Base-by-base conservation (phyloP, 64 coral and sea anemone species). In the Pocillopora verrucosa region DNA sequence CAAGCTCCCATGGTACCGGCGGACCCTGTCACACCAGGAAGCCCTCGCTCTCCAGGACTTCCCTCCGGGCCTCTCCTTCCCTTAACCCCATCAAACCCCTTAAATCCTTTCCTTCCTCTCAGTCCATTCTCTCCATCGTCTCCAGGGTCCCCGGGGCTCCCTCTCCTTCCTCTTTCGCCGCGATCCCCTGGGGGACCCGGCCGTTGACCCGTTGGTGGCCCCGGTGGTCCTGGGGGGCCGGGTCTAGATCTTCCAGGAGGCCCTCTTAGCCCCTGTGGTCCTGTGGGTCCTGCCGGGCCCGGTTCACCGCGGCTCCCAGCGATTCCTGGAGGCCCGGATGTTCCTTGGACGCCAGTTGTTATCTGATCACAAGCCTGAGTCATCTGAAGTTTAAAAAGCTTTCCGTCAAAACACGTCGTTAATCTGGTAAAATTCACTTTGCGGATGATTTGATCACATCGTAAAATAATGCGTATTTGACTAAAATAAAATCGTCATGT, bases 51-150 rank as follows among this genome's bases (percentile, higher is more conserved):
- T 11, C 94, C 94, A 5, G 25, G 16, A 2, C 41, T 57, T 12
- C 94, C 94, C 36, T 76, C 80, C 0, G 80, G 51, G 14, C 94
- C 94, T 76, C 90, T 90, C 38, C 13, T 24, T 0, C 94, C 94
- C 36, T 58, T 92, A 37, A 73, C 41, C 76, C 87, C 91, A 16
- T 62, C 73, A 87, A 77, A 89, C 2, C 94, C 94, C 5, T 74
- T 22, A 35, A 63, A 76, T 80, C 61, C 41, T n/a, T 63, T 26
- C 17, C 78, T 74, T 12, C 88, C 74, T 10, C 36, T 17, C 1
- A 4, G 16, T 79, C 94, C 94, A 16, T 68, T 45, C 1, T 65
- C 67, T 16, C 94, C 94, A 57, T 87, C 76, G 17, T 65, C 60
- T 1, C 94, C 94, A 45, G 75, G 78, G 60, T 93, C 94, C 34